These are phyloP conservation scores for Drosophila auraria DNA, from an alignment of 1,140 invertebrate genomes.

Conservation along the genomic window DNA sequence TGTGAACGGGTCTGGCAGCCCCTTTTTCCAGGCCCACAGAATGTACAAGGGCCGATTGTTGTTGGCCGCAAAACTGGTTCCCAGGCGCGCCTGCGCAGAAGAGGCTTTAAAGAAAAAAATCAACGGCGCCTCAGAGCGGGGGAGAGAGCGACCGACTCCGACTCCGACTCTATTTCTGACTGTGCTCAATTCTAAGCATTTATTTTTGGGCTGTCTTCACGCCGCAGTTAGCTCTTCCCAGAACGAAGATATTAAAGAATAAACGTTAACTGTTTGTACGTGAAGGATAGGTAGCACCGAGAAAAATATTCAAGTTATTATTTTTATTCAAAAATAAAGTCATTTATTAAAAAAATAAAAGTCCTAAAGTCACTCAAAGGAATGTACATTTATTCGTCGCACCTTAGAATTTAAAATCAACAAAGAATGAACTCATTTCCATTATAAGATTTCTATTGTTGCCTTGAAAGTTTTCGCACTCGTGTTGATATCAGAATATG, in stretches of 20 bases:
- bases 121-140: constrained; percentile 46
- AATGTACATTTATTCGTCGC: background rate
- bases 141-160: constrained; percentile 30
- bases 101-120: constrained; percentile 12
- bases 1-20: constrained; percentile 67
- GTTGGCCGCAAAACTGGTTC: constrained; percentile 71
- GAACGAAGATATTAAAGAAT: constrained; percentile 50
- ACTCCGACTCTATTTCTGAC: constrained; percentile 56
- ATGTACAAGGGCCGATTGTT: constrained; percentile 56
- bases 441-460: constrained; percentile 3
- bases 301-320: background rate
- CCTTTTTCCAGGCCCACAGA: constrained; percentile 51
- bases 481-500: constrained; percentile 15
- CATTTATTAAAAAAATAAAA: background rate
- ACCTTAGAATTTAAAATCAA: background rate
- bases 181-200: constrained; percentile 70
- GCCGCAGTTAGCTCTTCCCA: constrained; percentile 48
- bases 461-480: constrained; percentile 10
- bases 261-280: constrained; percentile 27
- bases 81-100: constrained; percentile 59
- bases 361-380: too few species aligned
- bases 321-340: background rate
- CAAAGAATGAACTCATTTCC: constrained; percentile 2
- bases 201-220: constrained; percentile 33
- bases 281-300: background rate